These are phyloP conservation scores for Bimastos eiseni DNA, from an alignment of 2,888 invertebrate species.

Conservation along the genomic window DNA sequence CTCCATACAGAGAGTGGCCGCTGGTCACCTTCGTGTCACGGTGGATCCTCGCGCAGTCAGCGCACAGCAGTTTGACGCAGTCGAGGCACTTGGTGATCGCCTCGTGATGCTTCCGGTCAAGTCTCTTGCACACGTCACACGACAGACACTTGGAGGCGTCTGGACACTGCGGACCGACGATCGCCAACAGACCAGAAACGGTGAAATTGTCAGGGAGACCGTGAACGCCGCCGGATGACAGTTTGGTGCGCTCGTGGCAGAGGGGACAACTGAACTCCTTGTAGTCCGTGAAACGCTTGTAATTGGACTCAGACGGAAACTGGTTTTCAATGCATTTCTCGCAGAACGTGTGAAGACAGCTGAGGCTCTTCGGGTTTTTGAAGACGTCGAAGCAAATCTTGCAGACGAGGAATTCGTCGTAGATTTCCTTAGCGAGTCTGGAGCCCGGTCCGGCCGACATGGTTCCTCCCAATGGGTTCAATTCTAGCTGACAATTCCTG, in stretches of 20 bases:
- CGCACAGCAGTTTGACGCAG: slow-evolving; percentile 57
- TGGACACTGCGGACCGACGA: not conserved
- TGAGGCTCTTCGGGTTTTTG: slow-evolving; percentile 3
- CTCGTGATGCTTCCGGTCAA: slow-evolving; percentile 40
- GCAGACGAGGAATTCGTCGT: slow-evolving; percentile 16
- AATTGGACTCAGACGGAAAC: not conserved
- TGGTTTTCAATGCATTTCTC: slow-evolving; percentile 14
- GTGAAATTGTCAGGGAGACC: not conserved
- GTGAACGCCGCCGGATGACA: not conserved
- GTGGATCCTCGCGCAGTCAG: slow-evolving; percentile 55
- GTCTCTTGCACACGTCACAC: not conserved
- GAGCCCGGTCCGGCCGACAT: not conserved
- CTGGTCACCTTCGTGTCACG: slow-evolving; percentile 57
- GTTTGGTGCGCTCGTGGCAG: not conserved
- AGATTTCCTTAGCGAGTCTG: slow-evolving; percentile 19
- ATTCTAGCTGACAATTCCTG: not conserved
- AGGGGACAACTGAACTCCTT: not conserved
- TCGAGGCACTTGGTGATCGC: slow-evolving; percentile 59
- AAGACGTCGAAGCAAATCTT: not conserved
- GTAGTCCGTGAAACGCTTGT: not conserved
- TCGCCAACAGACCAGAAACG: not conserved
- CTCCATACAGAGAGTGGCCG: slow-evolving; percentile 56
- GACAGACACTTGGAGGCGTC: not conserved
- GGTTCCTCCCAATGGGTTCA: not conserved
- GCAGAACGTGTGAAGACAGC: slow-evolving; percentile 18